Conservation (phyloP, 2,888 invertebrate species). For the Conchocele bisecta region DNA sequence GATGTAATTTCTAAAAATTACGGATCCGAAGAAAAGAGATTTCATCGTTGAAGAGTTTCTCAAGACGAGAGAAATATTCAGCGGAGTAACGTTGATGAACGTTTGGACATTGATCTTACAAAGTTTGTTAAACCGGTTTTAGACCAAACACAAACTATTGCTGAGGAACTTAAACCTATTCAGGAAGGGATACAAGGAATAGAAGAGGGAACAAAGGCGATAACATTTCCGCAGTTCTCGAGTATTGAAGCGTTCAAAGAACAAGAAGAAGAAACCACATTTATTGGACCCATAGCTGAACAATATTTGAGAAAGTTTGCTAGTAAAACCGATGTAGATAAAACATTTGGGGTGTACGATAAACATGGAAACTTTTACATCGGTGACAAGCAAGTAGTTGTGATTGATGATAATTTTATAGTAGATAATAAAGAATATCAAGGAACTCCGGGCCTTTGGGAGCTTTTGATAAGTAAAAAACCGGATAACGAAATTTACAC, state of each 20-base stretch:
- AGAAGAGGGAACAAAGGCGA: not conserved
- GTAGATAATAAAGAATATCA: conserved; percentile 19
- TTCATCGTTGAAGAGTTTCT: conserved; percentile 21
- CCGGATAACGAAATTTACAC: conserved; percentile 25
- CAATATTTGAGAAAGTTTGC: conserved; percentile 19
- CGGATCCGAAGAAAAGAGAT: conserved; percentile 27
- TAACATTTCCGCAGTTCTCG: conserved; percentile 19
- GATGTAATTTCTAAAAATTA: conserved; percentile 28
- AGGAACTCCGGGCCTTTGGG: conserved; percentile 30
- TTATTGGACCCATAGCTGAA: conserved; percentile 23
- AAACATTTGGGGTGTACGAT: conserved; percentile 7
- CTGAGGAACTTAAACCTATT: not conserved
- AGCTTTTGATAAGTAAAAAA: conserved; percentile 13
- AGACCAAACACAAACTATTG: not conserved
- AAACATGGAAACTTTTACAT: conserved; percentile 22
- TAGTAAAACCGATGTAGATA: not conserved
- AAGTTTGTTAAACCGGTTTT: conserved; percentile 6
- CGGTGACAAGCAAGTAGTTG: conserved; percentile 4
- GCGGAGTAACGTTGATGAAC: conserved; percentile 1
- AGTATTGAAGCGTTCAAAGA: not conserved
- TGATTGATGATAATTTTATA: conserved; percentile 22
- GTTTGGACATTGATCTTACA: conserved; percentile 4
- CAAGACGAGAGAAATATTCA: conserved; percentile 18
- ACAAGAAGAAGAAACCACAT: conserved; percentile 13
- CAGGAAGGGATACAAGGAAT: conserved; percentile 16